Evolutionary conservation across 2,113 vertebrate genomes (phyloP), one percentile per base, ranked within the genome.

Genomic region (Xiphorhynchus elegans): DNA sequence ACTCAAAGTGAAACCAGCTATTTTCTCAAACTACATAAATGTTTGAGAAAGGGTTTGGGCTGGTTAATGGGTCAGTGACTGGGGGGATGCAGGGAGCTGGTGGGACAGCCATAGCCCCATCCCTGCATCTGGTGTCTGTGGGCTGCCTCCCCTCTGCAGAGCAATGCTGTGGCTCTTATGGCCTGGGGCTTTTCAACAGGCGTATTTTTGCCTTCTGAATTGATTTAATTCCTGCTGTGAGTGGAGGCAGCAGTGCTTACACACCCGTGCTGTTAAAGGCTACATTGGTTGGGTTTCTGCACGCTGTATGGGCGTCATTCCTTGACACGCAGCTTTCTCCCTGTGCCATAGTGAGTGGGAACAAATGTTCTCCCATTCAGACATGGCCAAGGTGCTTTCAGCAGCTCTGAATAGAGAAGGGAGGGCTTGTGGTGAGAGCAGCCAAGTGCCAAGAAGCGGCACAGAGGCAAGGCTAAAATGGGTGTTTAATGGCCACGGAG

Each of bases 241-340:
- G 74, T 0, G 9, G 42, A n/a, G 56, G 55, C 78, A 58, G 79
- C 78, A 11, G 1, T 31, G 37, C 60, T 29, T 53, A 35, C 2
- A 3, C 1, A 6, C 4, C 50, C 1, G 5, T 1, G 6, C 33
- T 21, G 37, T 1, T 78, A 9, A 37, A 50, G 72, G 77, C 73
- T 4, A 0, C 11, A 0, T 0, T 5, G 58, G 25, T 6, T 26
- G 59, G 35, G 23, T 52, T 69, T n/a, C 42, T n/a, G 52, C 17
- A 16, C 0, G 1, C 58, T 42, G 47, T 4, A 11, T 47, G 2
- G 0, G 1, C 1, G 1, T 8, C 1, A 3, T 67, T 90, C 16
- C 75, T 39, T 26, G 75, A 39, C 49, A 39, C 9, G 3, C 50
- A 28, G 58, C 78, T 90, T 72, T 89, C 42, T 67, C 25, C 74